phyloP scores from a whole-genome alignment of 2,113 vertebrate species.

The Australoheros scitulus region DNA sequence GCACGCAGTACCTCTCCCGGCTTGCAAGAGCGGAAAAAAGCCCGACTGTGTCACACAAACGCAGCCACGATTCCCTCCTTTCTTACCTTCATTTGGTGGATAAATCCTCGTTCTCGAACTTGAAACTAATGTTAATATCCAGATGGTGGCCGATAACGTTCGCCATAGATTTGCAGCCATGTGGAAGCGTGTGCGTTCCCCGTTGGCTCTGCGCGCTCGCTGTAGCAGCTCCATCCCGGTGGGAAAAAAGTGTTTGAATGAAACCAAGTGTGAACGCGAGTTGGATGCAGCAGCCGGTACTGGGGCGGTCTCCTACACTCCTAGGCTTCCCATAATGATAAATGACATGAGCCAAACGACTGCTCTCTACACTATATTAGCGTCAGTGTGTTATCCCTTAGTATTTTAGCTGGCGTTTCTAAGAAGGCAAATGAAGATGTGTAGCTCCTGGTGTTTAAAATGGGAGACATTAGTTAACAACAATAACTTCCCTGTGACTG shows the following conservation, averaged over 20 bases:
- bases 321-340: conserved; percentile 55
- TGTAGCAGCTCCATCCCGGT: conserved; percentile 86
- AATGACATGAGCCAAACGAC: conserved; percentile 52
- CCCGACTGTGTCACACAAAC: background rate
- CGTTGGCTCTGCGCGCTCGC: conserved; percentile 76
- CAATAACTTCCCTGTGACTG: background rate
- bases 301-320: conserved; percentile 73
- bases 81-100: conserved; percentile 91
- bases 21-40: background rate
- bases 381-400: background rate
- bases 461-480: background rate
- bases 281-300: conserved; percentile 64
- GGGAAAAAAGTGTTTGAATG: conserved; percentile 85
- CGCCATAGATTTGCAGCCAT: conserved; percentile 83
- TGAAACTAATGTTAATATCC: conserved; percentile 82
- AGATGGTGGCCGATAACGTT: conserved; percentile 75
- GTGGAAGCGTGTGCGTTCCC: conserved; percentile 61
- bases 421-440: background rate
- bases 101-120: conserved; percentile 88
- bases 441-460: background rate
- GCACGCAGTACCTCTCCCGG: conserved; percentile 8
- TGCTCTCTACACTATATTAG: background rate
- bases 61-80: conserved; percentile 7
- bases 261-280: conserved; percentile 63
- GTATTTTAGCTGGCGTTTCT: background rate